phyloP scores from a whole-genome alignment of 2,113 vertebrate genomes.

The Perccottus glenii region DNA sequence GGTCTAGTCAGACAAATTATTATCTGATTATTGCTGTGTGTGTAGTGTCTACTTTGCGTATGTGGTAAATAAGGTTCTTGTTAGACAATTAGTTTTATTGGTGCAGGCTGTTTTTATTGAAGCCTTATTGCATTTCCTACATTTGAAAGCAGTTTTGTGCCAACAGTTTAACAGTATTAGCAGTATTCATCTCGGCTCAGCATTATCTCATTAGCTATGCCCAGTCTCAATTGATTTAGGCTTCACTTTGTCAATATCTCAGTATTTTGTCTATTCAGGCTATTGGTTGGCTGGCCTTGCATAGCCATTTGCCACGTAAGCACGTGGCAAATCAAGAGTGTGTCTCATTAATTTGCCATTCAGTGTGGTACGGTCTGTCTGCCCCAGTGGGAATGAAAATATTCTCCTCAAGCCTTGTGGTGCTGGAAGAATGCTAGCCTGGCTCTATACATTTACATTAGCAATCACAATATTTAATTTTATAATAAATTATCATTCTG shows the following conservation, averaged over 20 bases:
- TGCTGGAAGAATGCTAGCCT: neutral
- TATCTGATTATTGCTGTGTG: conserved; percentile 37
- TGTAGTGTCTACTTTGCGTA: conserved; percentile 18
- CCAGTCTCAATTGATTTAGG: conserved; percentile 64
- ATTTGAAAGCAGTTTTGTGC: conserved; percentile 39
- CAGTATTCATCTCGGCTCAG: conserved; percentile 56
- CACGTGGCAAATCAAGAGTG: conserved; percentile 48
- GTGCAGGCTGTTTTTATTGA: neutral
- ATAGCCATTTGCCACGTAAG: conserved; percentile 49
- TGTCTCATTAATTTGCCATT: conserved; percentile 54
- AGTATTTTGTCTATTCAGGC: conserved; percentile 70
- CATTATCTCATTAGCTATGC: conserved; percentile 51
- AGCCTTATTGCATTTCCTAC: neutral
- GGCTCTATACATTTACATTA: neutral
- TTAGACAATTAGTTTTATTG: neutral
- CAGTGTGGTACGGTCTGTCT: conserved; percentile 11
- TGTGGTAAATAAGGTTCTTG: neutral
- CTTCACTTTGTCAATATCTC: conserved; percentile 62
- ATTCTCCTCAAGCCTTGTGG: neutral
- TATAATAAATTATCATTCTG: neutral
- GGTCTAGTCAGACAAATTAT: conserved; percentile 7
- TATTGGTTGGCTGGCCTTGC: conserved; percentile 55
- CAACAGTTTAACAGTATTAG: conserved; percentile 26
- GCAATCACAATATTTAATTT: neutral
- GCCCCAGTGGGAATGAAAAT: conserved; percentile 9